A percentile compares a stretch with the other conserved stretches of the same genome.
Evolutionary conservation across 2,797 vertebrate species (phyloP).

Genomic region (Periparus ater): DNA sequence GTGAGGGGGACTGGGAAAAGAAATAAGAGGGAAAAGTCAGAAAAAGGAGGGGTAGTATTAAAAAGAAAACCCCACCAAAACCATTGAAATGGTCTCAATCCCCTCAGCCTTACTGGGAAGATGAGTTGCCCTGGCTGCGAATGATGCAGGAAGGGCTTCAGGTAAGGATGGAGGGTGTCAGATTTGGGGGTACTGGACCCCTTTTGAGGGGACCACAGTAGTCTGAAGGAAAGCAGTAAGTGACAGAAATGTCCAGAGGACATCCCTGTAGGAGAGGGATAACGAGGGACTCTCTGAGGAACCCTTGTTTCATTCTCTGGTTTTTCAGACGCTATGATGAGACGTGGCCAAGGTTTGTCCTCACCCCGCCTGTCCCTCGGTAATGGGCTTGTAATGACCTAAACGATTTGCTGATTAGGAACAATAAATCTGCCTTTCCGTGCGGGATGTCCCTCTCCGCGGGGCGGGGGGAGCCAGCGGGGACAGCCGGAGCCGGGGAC

Average conservation of each 20-base stretch:
- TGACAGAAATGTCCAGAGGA: neutral
- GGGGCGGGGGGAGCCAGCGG: neutral
- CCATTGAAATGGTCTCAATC: neutral
- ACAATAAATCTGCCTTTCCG: constrained; percentile 91
- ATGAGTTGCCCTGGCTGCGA: accelerated
- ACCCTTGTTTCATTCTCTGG: constrained; percentile 7
- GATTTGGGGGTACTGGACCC: neutral
- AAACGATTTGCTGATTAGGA: constrained; percentile 91
- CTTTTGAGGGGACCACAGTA: neutral
- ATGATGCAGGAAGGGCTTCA: neutral
- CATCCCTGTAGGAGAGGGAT: neutral
- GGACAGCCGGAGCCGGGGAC: neutral
- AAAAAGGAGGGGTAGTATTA: accelerated
- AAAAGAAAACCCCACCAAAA: neutral
- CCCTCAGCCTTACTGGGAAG: neutral
- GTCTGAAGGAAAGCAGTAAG: neutral
- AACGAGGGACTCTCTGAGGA: neutral
- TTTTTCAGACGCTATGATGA: constrained; percentile 73
- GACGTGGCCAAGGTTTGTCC: constrained; percentile 63
- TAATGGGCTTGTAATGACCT: constrained; percentile 90
- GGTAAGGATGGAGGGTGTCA: neutral
- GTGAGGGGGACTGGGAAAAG: neutral
- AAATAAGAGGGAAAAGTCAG: neutral
- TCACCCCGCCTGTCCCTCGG: constrained; percentile 77
- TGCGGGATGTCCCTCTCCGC: constrained; percentile 44